Conservation (phyloP, 2,113 vertebrate genomes). For the Orcinus orca region DNA sequence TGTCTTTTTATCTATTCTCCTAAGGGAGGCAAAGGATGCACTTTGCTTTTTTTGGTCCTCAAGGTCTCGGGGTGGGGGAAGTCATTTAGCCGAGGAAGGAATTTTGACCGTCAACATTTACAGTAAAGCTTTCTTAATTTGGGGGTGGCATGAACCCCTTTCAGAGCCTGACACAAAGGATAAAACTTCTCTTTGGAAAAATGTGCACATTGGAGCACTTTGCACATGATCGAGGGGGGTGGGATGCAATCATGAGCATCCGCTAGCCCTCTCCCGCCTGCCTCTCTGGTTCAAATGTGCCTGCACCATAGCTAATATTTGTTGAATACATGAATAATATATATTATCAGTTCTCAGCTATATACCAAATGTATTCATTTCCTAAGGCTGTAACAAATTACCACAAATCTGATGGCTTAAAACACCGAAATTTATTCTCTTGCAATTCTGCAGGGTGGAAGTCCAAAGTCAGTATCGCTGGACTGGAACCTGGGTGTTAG, state of each 20-base stretch:
- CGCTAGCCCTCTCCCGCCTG: background rate
- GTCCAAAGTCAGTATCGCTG: background rate
- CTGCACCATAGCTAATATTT: background rate
- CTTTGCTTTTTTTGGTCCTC: background rate
- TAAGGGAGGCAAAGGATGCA: background rate
- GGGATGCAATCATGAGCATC: accelerated
- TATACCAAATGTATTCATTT: background rate
- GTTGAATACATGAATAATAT: background rate
- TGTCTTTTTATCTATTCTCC: background rate
- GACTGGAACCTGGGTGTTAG: background rate
- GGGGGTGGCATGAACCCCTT: background rate
- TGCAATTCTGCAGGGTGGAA: background rate
- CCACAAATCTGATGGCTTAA: background rate
- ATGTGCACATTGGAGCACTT: background rate
- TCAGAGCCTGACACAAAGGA: background rate
- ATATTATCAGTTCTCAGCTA: background rate
- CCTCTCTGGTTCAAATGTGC: background rate
- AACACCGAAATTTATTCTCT: background rate
- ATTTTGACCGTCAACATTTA: background rate
- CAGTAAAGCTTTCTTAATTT: background rate
- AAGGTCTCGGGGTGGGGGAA: accelerated
- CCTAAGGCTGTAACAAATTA: background rate
- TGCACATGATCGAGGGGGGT: accelerated
- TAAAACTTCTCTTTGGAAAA: background rate
- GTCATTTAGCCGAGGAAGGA: background rate